Base-by-base conservation (phyloP, 2,888 invertebrate species). In the Drosophila recens region DNA sequence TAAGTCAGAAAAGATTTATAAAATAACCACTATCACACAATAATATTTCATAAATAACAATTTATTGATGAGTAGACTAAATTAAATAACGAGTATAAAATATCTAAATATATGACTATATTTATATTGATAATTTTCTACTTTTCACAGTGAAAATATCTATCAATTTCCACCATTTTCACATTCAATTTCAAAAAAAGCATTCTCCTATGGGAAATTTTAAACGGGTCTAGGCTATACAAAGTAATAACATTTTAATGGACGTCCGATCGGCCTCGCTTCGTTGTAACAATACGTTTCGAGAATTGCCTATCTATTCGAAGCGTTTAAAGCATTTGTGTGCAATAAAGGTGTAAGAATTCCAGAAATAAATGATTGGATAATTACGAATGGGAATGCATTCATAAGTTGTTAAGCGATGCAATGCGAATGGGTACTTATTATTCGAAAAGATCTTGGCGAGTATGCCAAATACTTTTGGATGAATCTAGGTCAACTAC, bases 401-500 rank as follows among this genome's bases (percentile, higher is more conserved):
- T 40, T 53, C 36, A 23, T 49, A 20, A 45, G 61, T 36, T 52
- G 38, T 62, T 67, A 53, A 64, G 51, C 62, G 62, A 40, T 33
- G 72, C 75, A 68, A 62, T 36, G n/a, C 56, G 17, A 42, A 51
- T 49, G 30, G 36, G 13, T 8, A 33, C 11, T 17, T 27, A 27
- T 11, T 48, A 23, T 52, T 42, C 27, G 27, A 54, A 42, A 59
- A 59, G 9, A 67, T 75, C 57, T 53, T 51, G 59, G 58, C 58
- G 48, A 66, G 36, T n/a, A 10, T 46, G 61, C 57, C 61, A n/a
- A 61, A 63, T 27, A 54, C 8, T 17, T 59, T 5, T 15, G 20
- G 15, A 20, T 11, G 36, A 30, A 68, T 56, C 42, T 72, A 53
- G 72, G 75, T 75, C 68, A 76, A 66, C 51, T 57, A 38, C 48